Evolutionary conservation across 1,140 invertebrate species (phyloP), one percentile per base, ranked within the genome.

Genomic region (Hermetia illucens): DNA sequence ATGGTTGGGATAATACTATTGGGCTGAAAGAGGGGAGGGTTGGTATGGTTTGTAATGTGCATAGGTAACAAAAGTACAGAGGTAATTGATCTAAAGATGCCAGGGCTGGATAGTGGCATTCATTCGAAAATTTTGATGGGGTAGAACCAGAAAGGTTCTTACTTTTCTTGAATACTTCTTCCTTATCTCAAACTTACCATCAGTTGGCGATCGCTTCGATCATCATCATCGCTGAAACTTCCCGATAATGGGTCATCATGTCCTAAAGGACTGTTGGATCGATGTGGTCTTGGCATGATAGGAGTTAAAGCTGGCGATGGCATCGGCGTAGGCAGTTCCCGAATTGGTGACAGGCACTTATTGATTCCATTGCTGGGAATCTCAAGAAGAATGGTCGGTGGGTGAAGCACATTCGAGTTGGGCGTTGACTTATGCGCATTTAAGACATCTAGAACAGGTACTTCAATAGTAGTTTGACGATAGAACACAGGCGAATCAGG

Each of bases 291-390:
- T 12, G 60, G 55, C 64, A 71, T 66, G n/a, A 77, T 56, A 2
- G 78, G 78, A 2, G 77, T 79, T 5, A 77, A 66, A 21, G 74
- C 63, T 13, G 77, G 78, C 8, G 77, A 79, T 44, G 68, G 75
- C 36, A 69, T 66, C 24, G 77, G 79, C 3, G 76, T 79, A 1
- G 79, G 77, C 35, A 80, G 56, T 55, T 82, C 77, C 37, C 76
- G 63, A 39, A 82, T 80, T 1, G 79, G 77, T 21, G 77, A 81
- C 35, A 82, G 64, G 54, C 77, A 80, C 53, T 77, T 77, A 46
- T 74, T 76, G 24, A 76, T 76, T 10, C 43, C 43, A 51, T 64
- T 63, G 46, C 67, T 70, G 5, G 79, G 77, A 39, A 80, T 74
- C 65, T 83, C 79, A 21, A 82, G 62, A 10, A 79, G 64, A 42